Base-by-base conservation (phyloP, 1,140 invertebrate genomes). In the Eubasilissa regina region DNA sequence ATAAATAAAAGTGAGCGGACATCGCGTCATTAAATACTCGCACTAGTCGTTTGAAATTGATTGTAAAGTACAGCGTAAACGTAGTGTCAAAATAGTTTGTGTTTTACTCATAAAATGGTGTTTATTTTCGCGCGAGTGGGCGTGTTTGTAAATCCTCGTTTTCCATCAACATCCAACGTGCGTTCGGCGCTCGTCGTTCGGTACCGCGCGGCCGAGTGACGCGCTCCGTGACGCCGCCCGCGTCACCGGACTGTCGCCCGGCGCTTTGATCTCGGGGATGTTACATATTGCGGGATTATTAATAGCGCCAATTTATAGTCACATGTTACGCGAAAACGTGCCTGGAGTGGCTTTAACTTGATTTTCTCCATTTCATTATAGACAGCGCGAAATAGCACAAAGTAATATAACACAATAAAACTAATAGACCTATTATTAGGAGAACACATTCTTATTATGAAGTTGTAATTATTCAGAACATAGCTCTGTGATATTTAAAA, bases 191-290 rank as follows among this genome's bases (percentile, higher is more conserved):
- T 25, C 13, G 60, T 12, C 35, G 35, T 1, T 25, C 25, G 35
- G 9, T 25, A 11, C 9, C 17, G 21, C 56, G 17, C 60, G 60
- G 35, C 60, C 13, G 15, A n/a, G 17, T 64, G 60, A 43, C 60
- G 60, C 35, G 25, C 25, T 35, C 25, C 25, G 25, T 35, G 60
- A 64, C 60, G 60, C 13, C 19, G 13, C 19, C 9, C 8, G 60
- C 60, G 60, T 35, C 60, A 43, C 35, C 19, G 7, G 19, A n/a
- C 19, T 21, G 25, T 11, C 60, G 60, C 19, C n/a, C 19, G 35
- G 25, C 19, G 10, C 60, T 64, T 64, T 64, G 60, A 64, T 64
- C 60, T 64, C 60, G 13, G 25, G 53, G 60, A 35, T 35, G 60
- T 13, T 35, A 43, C 19, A 19, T 55, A 15, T 19, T 6, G 21